Percentiles rank a stretch among this genome's conserved stretches.
Evolutionary conservation across 2,113 vertebrate species (phyloP).

Genomic region (Ciconia stormi): DNA sequence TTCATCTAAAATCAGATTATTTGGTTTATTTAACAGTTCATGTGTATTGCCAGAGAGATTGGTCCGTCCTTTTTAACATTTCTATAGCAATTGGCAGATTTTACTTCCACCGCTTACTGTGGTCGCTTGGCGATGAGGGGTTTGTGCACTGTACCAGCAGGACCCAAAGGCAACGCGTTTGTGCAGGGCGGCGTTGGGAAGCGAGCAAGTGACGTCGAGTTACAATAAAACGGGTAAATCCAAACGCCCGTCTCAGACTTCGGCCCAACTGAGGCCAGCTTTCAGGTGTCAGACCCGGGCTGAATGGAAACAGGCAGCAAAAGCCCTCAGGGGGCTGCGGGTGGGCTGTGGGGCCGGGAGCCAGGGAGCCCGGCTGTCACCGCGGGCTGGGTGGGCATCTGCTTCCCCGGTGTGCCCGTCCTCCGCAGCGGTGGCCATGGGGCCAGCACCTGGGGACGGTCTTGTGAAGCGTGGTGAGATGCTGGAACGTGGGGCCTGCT

Average conservation of each 20-base stretch:
- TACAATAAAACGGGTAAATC: background rate
- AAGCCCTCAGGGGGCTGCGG: background rate
- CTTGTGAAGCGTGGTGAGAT: accelerated
- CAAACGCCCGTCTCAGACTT: background rate
- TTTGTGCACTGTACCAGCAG: background rate
- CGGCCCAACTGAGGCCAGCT: background rate
- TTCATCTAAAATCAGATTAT: background rate
- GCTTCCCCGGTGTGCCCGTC: background rate
- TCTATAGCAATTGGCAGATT: background rate
- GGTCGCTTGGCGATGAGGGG: background rate
- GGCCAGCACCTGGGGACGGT: background rate
- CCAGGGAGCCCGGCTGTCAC: background rate
- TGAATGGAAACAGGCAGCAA: background rate
- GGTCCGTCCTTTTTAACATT: background rate
- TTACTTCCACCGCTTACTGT: background rate
- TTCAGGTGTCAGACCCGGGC: background rate
- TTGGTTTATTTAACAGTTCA: background rate
- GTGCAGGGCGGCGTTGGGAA: background rate
- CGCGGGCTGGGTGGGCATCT: background rate
- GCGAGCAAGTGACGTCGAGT: background rate
- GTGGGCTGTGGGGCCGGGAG: background rate
- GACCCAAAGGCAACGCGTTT: background rate
- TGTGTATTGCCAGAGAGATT: background rate
- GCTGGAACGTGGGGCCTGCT: background rate
- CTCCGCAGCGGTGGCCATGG: accelerated